Conservation (phyloP, 2,113 vertebrate species). For the Tautogolabrus adspersus region DNA sequence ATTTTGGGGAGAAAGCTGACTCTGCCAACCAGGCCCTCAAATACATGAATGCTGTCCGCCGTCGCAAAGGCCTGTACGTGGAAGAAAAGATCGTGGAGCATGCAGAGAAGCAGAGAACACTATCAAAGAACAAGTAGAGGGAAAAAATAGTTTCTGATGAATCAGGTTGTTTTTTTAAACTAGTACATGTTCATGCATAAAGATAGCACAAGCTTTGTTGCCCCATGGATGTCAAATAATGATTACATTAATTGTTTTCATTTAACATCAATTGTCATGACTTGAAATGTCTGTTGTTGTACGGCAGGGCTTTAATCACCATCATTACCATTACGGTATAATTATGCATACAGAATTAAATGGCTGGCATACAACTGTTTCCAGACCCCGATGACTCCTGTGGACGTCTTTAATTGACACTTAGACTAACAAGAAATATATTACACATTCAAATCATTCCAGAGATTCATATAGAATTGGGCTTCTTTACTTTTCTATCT, state of each 20-base stretch:
- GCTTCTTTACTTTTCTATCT: too few relatives aligned
- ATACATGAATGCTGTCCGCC: conserved; percentile 93
- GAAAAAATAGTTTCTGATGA: too few relatives aligned
- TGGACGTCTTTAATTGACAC: too few relatives aligned
- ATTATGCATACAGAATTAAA: too few relatives aligned
- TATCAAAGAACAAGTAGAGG: conserved; percentile 90
- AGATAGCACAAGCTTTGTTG: background rate
- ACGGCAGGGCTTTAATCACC: too few relatives aligned
- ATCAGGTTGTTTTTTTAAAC: background rate
- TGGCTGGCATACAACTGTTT: too few relatives aligned
- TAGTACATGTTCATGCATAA: background rate
- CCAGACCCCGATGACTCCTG: too few relatives aligned
- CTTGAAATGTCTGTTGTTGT: background rate
- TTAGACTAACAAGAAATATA: too few relatives aligned
- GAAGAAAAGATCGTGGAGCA: conserved; percentile 97
- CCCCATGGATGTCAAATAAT: background rate
- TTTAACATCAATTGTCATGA: background rate
- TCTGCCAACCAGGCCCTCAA: conserved; percentile 94
- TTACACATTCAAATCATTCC: too few relatives aligned
- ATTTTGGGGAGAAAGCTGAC: conserved; percentile 98
- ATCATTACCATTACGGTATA: too few relatives aligned
- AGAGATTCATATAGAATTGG: too few relatives aligned
- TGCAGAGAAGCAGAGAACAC: conserved; percentile 96
- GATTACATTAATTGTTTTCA: background rate
- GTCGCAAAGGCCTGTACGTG: conserved; percentile 94